phyloP scores from a whole-genome alignment of 2,113 vertebrate species.

The Pollimyrus isidori region DNA sequence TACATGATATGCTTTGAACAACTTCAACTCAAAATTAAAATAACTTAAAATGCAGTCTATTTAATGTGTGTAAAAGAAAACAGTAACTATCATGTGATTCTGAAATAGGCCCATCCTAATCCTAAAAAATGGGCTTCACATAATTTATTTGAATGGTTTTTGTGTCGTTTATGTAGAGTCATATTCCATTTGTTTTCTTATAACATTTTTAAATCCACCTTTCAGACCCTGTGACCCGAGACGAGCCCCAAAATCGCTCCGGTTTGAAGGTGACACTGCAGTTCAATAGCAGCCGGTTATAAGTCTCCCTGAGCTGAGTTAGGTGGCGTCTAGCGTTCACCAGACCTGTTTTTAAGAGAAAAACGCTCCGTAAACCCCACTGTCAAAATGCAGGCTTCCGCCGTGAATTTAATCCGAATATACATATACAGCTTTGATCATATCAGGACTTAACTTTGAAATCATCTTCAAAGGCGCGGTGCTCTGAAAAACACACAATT shows the following conservation, averaged over 20 bases:
- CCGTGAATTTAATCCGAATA: neutral
- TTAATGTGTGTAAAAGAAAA: neutral
- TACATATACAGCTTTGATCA: slow-evolving; percentile 7
- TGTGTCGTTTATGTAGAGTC: neutral
- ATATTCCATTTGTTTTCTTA: neutral
- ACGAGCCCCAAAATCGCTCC: neutral
- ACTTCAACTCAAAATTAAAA: neutral
- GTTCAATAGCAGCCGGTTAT: neutral
- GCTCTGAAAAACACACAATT: slow-evolving; percentile 2
- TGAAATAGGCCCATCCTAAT: neutral
- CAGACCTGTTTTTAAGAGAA: neutral
- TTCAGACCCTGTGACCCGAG: neutral
- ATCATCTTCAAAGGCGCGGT: slow-evolving; percentile 5
- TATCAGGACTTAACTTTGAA: slow-evolving; percentile 12
- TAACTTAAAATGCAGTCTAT: neutral
- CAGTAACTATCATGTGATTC: neutral
- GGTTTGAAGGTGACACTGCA: neutral
- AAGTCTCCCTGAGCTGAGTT: neutral
- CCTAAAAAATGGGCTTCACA: neutral
- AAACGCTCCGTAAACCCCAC: neutral
- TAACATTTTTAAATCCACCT: neutral
- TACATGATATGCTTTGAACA: neutral
- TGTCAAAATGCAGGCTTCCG: neutral
- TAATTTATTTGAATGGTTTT: neutral
- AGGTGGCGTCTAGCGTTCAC: neutral